Percentiles rank a stretch among this genome's conserved stretches.
Conservation (phyloP, 2,113 vertebrate species). For the Hystrix brachyura region DNA sequence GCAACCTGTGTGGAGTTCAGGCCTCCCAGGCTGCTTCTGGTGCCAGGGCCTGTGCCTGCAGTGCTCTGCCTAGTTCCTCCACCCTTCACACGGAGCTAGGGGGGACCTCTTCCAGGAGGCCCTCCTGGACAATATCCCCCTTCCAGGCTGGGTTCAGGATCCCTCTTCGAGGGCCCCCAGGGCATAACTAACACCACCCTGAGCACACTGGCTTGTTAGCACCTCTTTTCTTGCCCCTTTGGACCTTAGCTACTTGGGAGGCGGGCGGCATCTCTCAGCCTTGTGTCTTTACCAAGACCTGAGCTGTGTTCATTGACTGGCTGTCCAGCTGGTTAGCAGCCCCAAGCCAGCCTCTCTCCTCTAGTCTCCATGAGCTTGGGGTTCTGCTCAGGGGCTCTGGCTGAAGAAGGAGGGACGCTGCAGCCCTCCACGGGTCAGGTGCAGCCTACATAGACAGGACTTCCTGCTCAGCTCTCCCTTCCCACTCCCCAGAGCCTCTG, state of each 20-base stretch:
- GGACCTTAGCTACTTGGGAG: background rate
- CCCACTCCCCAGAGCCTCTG: background rate
- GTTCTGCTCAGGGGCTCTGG: background rate
- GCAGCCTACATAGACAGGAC: background rate
- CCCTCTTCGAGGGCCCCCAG: background rate
- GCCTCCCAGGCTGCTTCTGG: background rate
- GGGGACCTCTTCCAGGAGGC: background rate
- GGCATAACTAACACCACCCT: background rate
- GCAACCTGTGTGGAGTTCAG: background rate
- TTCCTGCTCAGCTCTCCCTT: background rate
- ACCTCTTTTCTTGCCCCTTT: background rate
- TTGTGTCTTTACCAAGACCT: background rate
- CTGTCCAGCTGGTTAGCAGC: background rate
- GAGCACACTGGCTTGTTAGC: background rate
- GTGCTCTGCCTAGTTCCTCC: background rate
- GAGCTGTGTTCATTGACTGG: background rate
- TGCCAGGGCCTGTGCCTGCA: background rate
- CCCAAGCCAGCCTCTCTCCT: background rate
- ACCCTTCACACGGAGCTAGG: background rate
- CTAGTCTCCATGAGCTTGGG: background rate
- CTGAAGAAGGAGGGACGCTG: background rate
- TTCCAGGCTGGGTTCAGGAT: background rate
- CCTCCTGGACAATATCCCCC: background rate
- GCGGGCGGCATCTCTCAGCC: background rate
- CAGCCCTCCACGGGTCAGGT: background rate